Evolutionary conservation across 2,888 invertebrate species (phyloP).

Genomic region (Drosophila falleni): DNA sequence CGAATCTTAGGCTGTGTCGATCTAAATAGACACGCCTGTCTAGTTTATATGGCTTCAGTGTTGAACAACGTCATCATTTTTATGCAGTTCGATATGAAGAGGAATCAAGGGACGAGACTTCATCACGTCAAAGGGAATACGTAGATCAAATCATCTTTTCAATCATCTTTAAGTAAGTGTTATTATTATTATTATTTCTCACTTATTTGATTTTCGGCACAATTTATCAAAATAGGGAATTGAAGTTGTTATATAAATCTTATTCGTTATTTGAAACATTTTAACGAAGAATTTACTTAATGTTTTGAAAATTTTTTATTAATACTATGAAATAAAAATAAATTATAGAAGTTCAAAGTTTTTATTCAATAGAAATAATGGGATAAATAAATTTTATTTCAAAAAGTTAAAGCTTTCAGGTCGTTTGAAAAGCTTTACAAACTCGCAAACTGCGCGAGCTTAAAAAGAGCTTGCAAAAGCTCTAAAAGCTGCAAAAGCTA

Average conservation of each 20-base stretch:
- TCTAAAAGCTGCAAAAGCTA: neutral
- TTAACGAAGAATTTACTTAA: no score
- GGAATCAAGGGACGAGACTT: neutral
- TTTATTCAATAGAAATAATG: neutral
- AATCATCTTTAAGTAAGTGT: no score
- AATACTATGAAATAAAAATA: neutral
- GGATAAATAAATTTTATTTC: neutral
- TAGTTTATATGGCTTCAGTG: slow-evolving; percentile 51
- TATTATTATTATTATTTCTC: no score
- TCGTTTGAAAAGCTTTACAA: neutral
- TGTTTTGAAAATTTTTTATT: no score
- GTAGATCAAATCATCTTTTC: neutral
- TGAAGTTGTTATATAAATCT: no score
- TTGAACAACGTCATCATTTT: slow-evolving; percentile 57
- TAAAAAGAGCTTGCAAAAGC: neutral
- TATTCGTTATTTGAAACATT: no score
- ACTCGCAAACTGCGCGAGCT: neutral
- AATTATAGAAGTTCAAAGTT: neutral
- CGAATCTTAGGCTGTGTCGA: slow-evolving; percentile 44
- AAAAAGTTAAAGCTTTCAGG: neutral
- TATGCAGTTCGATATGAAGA: slow-evolving; percentile 69
- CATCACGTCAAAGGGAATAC: neutral
- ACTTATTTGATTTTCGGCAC: no score
- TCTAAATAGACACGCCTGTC: slow-evolving; percentile 51
- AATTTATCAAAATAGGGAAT: no score